phyloP scores from a whole-genome alignment of 2,113 vertebrate genomes.

The Forbesichthys agassizii region DNA sequence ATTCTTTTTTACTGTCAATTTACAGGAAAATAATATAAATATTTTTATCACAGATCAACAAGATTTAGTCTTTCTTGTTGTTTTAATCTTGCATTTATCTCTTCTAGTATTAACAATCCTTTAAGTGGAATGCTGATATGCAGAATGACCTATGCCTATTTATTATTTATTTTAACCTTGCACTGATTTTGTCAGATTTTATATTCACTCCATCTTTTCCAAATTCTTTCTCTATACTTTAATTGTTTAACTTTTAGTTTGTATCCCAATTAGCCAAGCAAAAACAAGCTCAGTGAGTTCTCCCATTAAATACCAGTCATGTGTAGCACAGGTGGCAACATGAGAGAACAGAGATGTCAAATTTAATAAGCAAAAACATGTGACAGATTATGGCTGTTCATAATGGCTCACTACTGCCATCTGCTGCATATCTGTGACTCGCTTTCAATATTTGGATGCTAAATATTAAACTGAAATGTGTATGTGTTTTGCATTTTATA shows the following conservation, averaged over 20 bases:
- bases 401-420: slow-evolving; percentile 66
- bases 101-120: too few relatives aligned
- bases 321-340: background rate
- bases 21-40: too few relatives aligned
- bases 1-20: too few relatives aligned
- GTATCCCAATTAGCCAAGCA: background rate
- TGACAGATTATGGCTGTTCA: slow-evolving; percentile 4
- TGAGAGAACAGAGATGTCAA: slow-evolving; percentile 18
- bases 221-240: background rate
- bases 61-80: background rate
- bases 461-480: background rate
- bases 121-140: background rate
- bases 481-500: too few relatives aligned
- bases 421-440: slow-evolving; percentile 62
- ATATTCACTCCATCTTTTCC: background rate
- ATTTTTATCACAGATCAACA: background rate
- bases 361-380: slow-evolving; percentile 21
- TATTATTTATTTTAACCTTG: background rate
- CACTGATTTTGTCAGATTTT: background rate
- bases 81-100: too few relatives aligned
- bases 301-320: background rate
- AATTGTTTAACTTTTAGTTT: too few relatives aligned
- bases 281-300: background rate
- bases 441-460: background rate
- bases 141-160: background rate